Base-by-base conservation (phyloP, 2,888 invertebrate genomes). In the Sminthurinus aureus region DNA sequence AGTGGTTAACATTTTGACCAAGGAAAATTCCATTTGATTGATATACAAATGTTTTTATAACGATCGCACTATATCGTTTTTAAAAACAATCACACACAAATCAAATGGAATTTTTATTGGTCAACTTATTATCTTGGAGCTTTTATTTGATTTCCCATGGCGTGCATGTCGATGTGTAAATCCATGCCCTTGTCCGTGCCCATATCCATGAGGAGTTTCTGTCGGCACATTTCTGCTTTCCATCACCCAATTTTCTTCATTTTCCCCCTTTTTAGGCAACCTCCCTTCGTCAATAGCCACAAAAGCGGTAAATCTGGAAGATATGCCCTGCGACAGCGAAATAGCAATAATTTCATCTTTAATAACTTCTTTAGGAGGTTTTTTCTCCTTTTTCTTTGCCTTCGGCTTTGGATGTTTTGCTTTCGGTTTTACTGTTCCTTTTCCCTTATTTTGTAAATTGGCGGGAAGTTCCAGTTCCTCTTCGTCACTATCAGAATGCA, bases 271-370 rank as follows among this genome's bases (percentile, higher is more conserved):
- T 38, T 58, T 75, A 11, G 78, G 75, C 58, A 15, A 13, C 0
- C 58, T 58, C 6, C 38, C 38, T 58, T 58, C 58, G 51, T 86
- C 87, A 4, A 88, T 84, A 13, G 87, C 87, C 12, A 87, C 84
- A 58, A 86, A 88, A 0, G 88, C 87, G 2, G 88, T 88, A 78
- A 86, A 86, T 58, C 84, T 86, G 0, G 88, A 88, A 0, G 84
- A 81, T 18, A 88, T 81, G 12, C 87, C 88, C 87, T 24, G 0
- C 24, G 71, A 22, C 24, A 84, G 75, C 11, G 87, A 85, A 51
- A 87, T 81, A 9, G 83, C 78, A 22, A 85, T 81, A 2, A 87
- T 86, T 76, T 86, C 84, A 12, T 85, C 85, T 71, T 87, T 87
- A 58, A 85, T 51, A 6, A 18, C 50, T 22, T 81, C 76, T 50